These are phyloP conservation scores for Lutjanus argentimaculatus DNA, from an alignment of 2,797 vertebrate species.

Conservation along the genomic window DNA sequence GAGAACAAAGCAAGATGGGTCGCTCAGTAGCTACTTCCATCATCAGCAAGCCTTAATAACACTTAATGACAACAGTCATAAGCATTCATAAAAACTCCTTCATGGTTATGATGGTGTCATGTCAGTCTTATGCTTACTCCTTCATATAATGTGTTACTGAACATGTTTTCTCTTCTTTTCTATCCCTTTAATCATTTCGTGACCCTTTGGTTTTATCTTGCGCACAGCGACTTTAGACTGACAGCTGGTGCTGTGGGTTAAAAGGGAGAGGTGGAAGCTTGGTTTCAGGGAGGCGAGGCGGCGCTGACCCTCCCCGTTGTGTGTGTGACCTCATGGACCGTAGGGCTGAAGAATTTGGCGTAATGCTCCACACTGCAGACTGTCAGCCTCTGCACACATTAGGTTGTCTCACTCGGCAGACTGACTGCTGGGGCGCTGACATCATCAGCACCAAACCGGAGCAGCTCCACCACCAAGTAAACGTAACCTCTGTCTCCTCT, in stretches of 20 bases:
- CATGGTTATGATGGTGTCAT: no score
- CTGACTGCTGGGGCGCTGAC: slow-evolving; percentile 34
- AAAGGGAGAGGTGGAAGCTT: slow-evolving; percentile 25
- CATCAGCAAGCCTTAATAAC: no score
- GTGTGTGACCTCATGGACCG: slow-evolving; percentile 27
- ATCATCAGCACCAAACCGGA: slow-evolving; percentile 27
- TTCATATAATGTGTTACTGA: no score
- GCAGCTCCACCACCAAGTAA: slow-evolving; percentile 22
- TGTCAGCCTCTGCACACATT: slow-evolving; percentile 18
- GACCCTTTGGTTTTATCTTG: neutral
- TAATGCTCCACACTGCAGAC: slow-evolving; percentile 17
- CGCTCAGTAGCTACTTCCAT: no score
- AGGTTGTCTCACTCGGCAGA: slow-evolving; percentile 32
- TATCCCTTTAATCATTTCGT: neutral
- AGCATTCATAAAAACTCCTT: no score
- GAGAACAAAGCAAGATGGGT: no score
- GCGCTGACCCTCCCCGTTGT: slow-evolving; percentile 9
- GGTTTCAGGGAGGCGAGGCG: slow-evolving; percentile 1
- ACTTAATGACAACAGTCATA: no score
- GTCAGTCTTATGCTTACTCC: no score
- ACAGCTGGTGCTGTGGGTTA: slow-evolving; percentile 32
- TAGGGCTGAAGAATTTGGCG: slow-evolving; percentile 23
- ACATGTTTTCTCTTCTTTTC: neutral
- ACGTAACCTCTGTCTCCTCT: slow-evolving; percentile 44
- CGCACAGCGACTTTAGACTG: slow-evolving; percentile 12